Base-by-base conservation (phyloP, 1,140 invertebrate genomes). In the Eriosoma lanigerum region DNA sequence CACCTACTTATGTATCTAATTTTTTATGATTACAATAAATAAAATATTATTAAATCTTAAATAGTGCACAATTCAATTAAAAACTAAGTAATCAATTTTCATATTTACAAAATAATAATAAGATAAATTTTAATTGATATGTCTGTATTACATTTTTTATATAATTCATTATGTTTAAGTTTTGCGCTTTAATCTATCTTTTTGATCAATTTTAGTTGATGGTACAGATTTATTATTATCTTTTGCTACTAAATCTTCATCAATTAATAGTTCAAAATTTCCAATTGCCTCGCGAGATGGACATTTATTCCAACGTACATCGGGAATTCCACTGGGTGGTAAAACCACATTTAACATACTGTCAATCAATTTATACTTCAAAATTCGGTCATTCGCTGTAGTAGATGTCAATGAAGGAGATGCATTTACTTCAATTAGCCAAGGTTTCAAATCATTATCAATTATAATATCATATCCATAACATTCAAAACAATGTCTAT, bases 351-450 rank as follows among this genome's bases (percentile, higher is more conserved):
- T 95, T 64, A 98, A 87, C 81, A 97, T 96, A 86, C 98, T 97
- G 84, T 96, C 95, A 81, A 99, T 96, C 17, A 99, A 86, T 87
- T 96, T 97, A 84, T 97, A 95, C 85, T 99, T 99, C 81, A 98
- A 89, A 83, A 98, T 97, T 83, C 96, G 89, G 86, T 99, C 97
- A 85, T 96, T 97, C 0, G 95, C 93, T 0, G 96, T 98, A 0
- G 96, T 98, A 0, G 96, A 96, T 4, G 94, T 95, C 1, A 98
- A 85, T 0, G 96, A 97, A 0, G 97, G 96, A 0, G 96, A 98
- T 1, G 96, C 96, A 85, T 98, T 98, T 0, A 97, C 92, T 86
- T 94, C 92, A 81, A 93, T 91, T 12, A 96, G 86, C 94, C 94
- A 96, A 0, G 94, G 94, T 84, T 94, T 94, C 15, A 95, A 85